phyloP scores from a whole-genome alignment of 2,888 invertebrate genomes.

The Eilema caniola region DNA sequence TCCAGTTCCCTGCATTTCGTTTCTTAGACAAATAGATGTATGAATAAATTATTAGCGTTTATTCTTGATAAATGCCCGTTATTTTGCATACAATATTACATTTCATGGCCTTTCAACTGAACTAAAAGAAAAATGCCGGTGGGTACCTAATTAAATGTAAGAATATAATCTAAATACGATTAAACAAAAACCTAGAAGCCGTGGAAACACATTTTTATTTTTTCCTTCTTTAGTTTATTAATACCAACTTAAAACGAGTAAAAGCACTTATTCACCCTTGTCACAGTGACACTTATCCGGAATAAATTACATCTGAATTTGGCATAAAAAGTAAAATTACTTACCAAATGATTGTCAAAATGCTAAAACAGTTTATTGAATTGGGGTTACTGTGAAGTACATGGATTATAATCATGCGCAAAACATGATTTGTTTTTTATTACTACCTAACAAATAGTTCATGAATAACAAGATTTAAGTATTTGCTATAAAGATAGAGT shows the following conservation, averaged over 20 bases:
- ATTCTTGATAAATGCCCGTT: no score
- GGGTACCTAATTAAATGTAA: no score
- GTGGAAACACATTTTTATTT: background rate
- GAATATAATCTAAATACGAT: background rate
- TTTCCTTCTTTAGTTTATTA: background rate
- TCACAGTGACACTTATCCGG: background rate
- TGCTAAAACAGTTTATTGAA: background rate
- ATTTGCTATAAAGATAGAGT: no score
- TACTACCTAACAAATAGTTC: no score
- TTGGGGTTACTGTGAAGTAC: background rate
- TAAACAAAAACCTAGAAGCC: background rate
- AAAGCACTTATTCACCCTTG: conserved; percentile 4
- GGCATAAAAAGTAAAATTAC: background rate
- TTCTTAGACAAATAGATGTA: no score
- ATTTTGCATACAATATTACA: no score
- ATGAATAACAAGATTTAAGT: no score
- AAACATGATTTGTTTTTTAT: no score
- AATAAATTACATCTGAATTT: background rate
- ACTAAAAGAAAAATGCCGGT: no score
- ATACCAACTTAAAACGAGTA: conserved; percentile 13
- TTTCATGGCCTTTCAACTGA: no score
- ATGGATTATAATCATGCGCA: background rate
- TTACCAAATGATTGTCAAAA: background rate
- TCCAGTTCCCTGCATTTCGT: no score
- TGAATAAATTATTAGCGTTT: no score